Evolutionary conservation across 2,888 invertebrate genomes (phyloP).

Genomic region (Phymatocera aterrima): DNA sequence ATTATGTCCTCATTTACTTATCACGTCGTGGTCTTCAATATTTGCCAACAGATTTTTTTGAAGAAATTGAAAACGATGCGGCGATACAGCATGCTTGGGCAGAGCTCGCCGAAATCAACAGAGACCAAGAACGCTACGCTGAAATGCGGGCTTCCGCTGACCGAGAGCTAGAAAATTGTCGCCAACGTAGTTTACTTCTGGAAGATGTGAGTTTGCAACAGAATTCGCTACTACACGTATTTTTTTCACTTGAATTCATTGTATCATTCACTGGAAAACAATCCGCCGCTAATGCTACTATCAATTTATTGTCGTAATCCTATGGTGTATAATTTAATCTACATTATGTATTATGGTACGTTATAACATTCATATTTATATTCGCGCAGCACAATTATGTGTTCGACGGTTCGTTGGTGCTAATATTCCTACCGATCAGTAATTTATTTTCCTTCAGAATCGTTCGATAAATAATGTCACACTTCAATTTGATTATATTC

Average conservation of each 20-base stretch:
- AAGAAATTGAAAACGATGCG: constrained; percentile 78
- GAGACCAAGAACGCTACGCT: constrained; percentile 89
- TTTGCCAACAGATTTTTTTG: constrained; percentile 59
- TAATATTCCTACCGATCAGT: no score
- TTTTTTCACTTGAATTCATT: neutral
- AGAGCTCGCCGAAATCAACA: constrained; percentile 88
- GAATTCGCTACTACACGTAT: neutral
- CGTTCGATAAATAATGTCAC: no score
- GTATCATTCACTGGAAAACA: neutral
- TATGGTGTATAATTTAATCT: no score
- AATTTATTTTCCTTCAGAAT: no score
- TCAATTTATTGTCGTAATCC: no score
- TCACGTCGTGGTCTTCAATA: neutral
- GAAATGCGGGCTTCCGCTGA: constrained; percentile 86
- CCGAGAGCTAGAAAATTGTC: constrained; percentile 87
- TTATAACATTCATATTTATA: no score
- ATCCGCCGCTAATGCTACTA: neutral
- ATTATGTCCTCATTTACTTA: neutral
- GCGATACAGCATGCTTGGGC: constrained; percentile 90
- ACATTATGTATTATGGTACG: no score
- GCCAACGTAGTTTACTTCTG: constrained; percentile 85
- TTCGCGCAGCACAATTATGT: no score
- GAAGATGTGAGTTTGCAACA: constrained; percentile 84
- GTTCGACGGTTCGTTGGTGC: no score
- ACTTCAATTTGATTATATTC: neutral